These are phyloP conservation scores for Muscicapa comitata DNA, from an alignment of 2,797 vertebrate genomes.

Conservation along the genomic window DNA sequence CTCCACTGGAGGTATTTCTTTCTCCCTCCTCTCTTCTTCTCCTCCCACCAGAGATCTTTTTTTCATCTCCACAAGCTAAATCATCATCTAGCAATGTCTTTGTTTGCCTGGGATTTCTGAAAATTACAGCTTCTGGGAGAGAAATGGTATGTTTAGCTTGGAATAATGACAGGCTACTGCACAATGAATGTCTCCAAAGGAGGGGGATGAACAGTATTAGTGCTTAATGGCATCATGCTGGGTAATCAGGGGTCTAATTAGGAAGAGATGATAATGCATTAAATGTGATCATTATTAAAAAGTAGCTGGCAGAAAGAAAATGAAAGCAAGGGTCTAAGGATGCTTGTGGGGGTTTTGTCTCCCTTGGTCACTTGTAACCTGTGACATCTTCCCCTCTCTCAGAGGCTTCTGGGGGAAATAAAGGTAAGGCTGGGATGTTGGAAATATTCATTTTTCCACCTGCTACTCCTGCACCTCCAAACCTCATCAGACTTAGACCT, in stretches of 20 bases:
- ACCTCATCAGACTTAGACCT: neutral
- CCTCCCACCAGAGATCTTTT: neutral
- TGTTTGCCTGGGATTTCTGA: conserved; percentile 40
- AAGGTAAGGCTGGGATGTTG: neutral
- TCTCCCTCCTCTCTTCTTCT: neutral
- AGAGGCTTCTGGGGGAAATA: neutral
- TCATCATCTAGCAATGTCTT: neutral
- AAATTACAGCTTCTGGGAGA: conserved; percentile 55
- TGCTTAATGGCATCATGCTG: conserved; percentile 22
- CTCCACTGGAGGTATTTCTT: neutral
- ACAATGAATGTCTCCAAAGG: conserved; percentile 32
- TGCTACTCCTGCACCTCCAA: neutral
- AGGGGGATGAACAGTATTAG: conserved; percentile 10
- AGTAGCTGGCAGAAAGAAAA: neutral
- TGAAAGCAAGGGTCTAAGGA: neutral
- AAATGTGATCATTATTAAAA: conserved; percentile 2
- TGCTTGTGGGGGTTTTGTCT: neutral
- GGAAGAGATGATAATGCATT: conserved; percentile 7
- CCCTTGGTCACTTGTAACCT: neutral
- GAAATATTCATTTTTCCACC: neutral
- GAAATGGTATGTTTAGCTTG: conserved; percentile 52
- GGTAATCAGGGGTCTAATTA: conserved; percentile 41
- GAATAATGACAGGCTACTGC: conserved; percentile 44
- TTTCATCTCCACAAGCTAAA: neutral
- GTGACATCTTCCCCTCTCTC: neutral